phyloP scores from a whole-genome alignment of 1,140 invertebrate species.

The Drosophila gunungcola region DNA sequence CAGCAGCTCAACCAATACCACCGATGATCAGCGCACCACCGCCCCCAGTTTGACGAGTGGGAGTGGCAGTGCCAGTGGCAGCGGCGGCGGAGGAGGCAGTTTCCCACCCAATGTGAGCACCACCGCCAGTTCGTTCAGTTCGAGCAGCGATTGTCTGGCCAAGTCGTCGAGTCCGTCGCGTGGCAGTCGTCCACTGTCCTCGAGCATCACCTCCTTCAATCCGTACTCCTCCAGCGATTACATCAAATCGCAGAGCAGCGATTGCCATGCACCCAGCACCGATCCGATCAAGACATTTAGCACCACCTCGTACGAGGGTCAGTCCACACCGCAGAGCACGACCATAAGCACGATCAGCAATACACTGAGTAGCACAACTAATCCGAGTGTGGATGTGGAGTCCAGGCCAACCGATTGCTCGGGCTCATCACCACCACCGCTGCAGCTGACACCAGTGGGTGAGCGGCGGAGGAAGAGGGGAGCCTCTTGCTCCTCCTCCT shows the following conservation, averaged over 20 bases:
- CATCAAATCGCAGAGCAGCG: constrained; percentile 83
- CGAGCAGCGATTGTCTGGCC: constrained; percentile 81
- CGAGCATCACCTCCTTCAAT: constrained; percentile 84
- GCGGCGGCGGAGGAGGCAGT: constrained; percentile 20
- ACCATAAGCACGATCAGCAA: constrained; percentile 53
- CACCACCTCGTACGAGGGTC: constrained; percentile 82
- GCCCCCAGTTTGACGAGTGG: constrained; percentile 69
- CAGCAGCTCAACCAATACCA: constrained; percentile 26
- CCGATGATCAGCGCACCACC: constrained; percentile 70
- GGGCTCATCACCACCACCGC: constrained; percentile 60
- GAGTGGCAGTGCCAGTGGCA: constrained; percentile 39
- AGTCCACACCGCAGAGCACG: constrained; percentile 71
- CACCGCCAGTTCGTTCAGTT: constrained; percentile 76
- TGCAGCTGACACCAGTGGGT: constrained; percentile 68
- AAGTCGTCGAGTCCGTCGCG: constrained; percentile 80
- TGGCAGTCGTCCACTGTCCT: constrained; percentile 69
- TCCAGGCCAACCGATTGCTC: constrained; percentile 40
- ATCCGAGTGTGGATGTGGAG: constrained; percentile 36
- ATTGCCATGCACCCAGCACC: constrained; percentile 82
- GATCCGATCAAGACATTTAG: constrained; percentile 84
- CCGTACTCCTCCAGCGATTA: constrained; percentile 84
- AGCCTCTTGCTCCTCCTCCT: constrained; percentile 9
- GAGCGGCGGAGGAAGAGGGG: constrained; percentile 34
- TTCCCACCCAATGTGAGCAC: constrained; percentile 64
- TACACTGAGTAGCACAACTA: constrained; percentile 51